Base-by-base conservation (phyloP, 2,797 vertebrate genomes). In the Protonibea diacanthus region DNA sequence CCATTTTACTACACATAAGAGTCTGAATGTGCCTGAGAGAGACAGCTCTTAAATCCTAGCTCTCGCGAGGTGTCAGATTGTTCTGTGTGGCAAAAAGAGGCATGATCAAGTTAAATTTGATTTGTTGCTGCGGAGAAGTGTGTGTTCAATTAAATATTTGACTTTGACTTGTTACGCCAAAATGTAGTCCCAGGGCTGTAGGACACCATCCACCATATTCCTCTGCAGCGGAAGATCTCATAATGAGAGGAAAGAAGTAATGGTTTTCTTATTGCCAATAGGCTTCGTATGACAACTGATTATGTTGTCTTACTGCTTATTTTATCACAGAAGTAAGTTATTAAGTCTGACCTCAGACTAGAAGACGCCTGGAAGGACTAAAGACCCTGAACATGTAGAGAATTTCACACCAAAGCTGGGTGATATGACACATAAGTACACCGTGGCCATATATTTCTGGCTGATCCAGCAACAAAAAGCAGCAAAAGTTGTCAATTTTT, bases 101-200 rank as follows among this genome's bases (percentile, higher is more conserved):
- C 64, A 68, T 83, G 82, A 89, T 90, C 76, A 85, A 87, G 76
- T 89, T 86, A 78, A 87, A 91, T 91, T 81, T 92, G 90, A 95
- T 92, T 92, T 88, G 86, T 87, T 89, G 88, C 88, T 87, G 90
- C 90, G 93, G 93, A 89, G 79, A 82, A 91, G 81, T 79, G 76
- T 87, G 85, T 91, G 84, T 91, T 95, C 92, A 94, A 92, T 95
- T 94, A 94, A 94, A 94, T 91, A 92, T 94, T 93, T 93, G 86
- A 92, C 91, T 92, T 91, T 87, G 76, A 88, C 85, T 90, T 82
- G 85, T 78, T 84, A 82, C 82, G 60, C 82, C 38, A 77, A 87
- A 89, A 85, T 64, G 66, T 71, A 66, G 86, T 92, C 86, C 87
- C 87, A 59, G 73, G 82, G 88, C 89, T 93, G 87, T 68, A 70